Conservation (phyloP, 2,797 vertebrate species). For the Micropoecilia bifurca region DNA sequence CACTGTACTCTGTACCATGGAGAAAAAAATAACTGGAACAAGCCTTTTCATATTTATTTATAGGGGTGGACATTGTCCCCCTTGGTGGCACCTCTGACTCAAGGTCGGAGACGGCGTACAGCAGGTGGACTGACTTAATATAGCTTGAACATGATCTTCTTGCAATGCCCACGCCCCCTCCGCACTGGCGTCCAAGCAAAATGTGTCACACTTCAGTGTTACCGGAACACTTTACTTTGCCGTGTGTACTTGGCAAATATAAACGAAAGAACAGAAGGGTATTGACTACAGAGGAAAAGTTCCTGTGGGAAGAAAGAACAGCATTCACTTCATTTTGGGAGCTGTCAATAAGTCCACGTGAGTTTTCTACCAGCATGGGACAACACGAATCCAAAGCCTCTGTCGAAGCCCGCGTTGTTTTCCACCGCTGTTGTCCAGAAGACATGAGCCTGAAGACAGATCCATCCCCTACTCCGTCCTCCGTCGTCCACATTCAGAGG, state of each 20-base stretch:
- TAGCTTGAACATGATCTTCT: conserved; percentile 54
- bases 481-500: conserved; percentile 50
- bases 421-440: conserved; percentile 35
- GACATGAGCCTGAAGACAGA: conserved; percentile 47
- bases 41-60: background rate
- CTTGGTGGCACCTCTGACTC: background rate
- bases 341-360: background rate
- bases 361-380: conserved; percentile 67
- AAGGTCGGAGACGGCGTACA: conserved; percentile 45
- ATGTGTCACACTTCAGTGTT: conserved; percentile 56
- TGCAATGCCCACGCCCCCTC: conserved; percentile 22
- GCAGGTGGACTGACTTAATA: conserved; percentile 76
- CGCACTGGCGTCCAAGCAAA: conserved; percentile 18
- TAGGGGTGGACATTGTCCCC: background rate
- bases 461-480: conserved; percentile 17
- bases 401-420: conserved; percentile 55
- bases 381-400: conserved; percentile 72
- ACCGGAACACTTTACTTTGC: conserved; percentile 57
- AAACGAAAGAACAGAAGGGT: conserved; percentile 17
- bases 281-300: background rate
- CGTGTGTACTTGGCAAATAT: conserved; percentile 22
- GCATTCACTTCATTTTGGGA: background rate
- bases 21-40: background rate
- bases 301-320: background rate
- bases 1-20: background rate